A percentile compares a stretch with the other conserved stretches of the same genome.
phyloP scores from a whole-genome alignment of 2,113 vertebrate species.

The Sitta europaea region DNA sequence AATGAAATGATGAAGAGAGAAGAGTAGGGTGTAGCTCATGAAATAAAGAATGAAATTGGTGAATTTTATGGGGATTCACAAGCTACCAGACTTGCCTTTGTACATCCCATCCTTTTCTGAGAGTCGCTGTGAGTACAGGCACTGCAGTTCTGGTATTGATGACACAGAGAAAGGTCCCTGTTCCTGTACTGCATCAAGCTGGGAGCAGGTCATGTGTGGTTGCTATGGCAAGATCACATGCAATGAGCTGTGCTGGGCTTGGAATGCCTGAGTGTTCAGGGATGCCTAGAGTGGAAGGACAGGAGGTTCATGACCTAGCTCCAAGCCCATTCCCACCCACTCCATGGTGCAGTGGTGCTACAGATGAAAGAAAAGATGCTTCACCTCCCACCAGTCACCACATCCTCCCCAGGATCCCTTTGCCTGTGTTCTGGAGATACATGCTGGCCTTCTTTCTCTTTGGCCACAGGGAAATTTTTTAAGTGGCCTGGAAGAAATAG shows the following conservation, averaged over 20 bases:
- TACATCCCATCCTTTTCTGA: background rate
- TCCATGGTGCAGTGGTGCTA: background rate
- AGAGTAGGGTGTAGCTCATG: background rate
- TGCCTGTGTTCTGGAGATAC: background rate
- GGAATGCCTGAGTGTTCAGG: background rate
- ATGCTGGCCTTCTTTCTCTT: background rate
- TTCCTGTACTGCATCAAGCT: background rate
- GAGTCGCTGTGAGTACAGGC: background rate
- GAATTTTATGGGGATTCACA: background rate
- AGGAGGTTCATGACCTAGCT: background rate
- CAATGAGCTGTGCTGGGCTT: background rate
- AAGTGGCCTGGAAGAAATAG: background rate
- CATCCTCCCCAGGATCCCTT: background rate
- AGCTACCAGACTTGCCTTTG: background rate
- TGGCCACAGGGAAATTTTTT: background rate
- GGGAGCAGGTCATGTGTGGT: background rate
- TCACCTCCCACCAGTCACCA: background rate
- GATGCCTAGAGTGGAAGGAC: background rate
- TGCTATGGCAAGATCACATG: background rate
- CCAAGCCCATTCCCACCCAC: background rate
- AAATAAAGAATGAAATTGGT: background rate
- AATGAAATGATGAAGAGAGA: background rate
- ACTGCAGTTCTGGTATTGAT: background rate
- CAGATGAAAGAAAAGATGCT: background rate
- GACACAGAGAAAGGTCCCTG: accelerated